Percentiles rank a stretch among this genome's conserved stretches.
Evolutionary conservation across 2,888 invertebrate species (phyloP).

Genomic region (Nesidiocoris tenuis): DNA sequence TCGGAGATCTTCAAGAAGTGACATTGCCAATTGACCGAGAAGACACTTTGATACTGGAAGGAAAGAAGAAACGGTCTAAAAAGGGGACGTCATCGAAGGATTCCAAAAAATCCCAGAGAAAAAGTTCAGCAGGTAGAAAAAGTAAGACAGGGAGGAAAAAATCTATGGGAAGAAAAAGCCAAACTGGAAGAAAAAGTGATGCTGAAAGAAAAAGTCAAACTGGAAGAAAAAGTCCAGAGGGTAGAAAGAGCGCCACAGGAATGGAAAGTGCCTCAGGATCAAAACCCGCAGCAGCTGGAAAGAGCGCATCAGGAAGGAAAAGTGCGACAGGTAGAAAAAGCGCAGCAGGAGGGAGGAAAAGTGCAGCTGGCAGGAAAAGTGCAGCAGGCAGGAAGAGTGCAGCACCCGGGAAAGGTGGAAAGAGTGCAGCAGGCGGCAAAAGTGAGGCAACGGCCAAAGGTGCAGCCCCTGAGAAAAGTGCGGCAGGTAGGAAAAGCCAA

Average conservation of each 20-base stretch:
- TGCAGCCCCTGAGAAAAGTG: slow-evolving; percentile 10
- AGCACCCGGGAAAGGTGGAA: not conserved
- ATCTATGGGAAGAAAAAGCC: slow-evolving; percentile 9
- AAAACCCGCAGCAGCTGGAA: slow-evolving; percentile 15
- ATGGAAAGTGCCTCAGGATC: not conserved
- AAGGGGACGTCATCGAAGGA: not conserved
- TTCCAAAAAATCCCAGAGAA: not conserved
- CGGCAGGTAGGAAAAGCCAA: slow-evolving; percentile 13
- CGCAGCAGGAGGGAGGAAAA: slow-evolving; percentile 13
- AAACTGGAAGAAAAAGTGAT: slow-evolving; percentile 19
- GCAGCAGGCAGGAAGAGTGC: slow-evolving; percentile 11
- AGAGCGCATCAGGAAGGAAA: slow-evolving; percentile 4
- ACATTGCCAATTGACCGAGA: slow-evolving; percentile 3
- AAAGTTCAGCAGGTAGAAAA: slow-evolving; percentile 18
- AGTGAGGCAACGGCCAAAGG: slow-evolving; percentile 3
- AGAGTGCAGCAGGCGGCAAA: slow-evolving; percentile 16
- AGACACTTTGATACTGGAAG: not conserved
- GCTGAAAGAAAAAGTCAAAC: slow-evolving; percentile 25
- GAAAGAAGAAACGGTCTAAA: not conserved
- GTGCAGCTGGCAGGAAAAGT: slow-evolving; percentile 17
- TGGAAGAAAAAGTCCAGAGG: slow-evolving; percentile 16
- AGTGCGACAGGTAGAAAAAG: slow-evolving; percentile 30
- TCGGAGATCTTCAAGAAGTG: slow-evolving; percentile 21
- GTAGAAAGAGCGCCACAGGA: slow-evolving; percentile 19
- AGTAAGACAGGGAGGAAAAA: slow-evolving; percentile 27